These are phyloP conservation scores for Eulemur albifrons DNA, from an alignment of 2,797 vertebrate species.

Conservation along the genomic window DNA sequence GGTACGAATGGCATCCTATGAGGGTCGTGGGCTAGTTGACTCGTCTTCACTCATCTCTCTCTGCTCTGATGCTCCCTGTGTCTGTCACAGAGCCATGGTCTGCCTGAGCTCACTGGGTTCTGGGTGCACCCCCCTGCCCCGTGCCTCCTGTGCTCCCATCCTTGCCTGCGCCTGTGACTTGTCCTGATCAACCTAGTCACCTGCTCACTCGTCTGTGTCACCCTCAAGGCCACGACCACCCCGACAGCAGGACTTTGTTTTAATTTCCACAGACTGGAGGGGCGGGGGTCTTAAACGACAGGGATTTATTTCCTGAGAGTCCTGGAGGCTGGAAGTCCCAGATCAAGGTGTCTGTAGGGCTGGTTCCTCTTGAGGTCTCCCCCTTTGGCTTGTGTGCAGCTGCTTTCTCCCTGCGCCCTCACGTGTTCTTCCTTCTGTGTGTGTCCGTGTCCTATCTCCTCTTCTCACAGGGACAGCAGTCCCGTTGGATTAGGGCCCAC, in stretches of 20 bases:
- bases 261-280: not conserved
- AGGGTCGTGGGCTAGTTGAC: no score
- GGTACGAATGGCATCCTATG: not conserved
- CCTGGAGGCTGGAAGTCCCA: not conserved
- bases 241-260: not conserved
- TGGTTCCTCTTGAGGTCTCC: not conserved
- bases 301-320: not conserved
- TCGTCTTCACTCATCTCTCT: not conserved
- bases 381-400: fast-evolving
- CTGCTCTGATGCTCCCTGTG: no score
- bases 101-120: no score
- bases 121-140: no score
- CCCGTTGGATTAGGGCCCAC: not conserved
- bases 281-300: not conserved
- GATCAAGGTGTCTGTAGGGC: not conserved
- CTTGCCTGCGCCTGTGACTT: not conserved
- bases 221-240: not conserved
- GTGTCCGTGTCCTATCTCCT: not conserved
- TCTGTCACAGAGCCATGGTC: not conserved
- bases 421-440: not conserved
- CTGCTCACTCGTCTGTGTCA: no score
- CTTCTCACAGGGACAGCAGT: not conserved
- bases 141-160: not conserved
- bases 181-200: not conserved
- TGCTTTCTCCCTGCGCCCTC: not conserved